Conservation (phyloP, 2,113 vertebrate species). For the Rhinogobius similis region DNA sequence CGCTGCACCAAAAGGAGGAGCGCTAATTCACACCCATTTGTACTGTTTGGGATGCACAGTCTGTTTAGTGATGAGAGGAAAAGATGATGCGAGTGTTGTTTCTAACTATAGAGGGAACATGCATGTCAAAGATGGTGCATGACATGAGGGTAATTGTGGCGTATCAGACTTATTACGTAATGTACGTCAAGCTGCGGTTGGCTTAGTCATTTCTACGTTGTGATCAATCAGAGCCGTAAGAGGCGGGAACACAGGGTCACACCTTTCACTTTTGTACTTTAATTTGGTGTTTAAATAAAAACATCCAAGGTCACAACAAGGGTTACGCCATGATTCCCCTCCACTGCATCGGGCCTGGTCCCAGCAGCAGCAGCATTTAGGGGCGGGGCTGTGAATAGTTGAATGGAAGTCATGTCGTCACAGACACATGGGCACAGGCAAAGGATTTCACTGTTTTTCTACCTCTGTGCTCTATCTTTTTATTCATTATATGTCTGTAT, state of each 20-base stretch:
- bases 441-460: neutral
- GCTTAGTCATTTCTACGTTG: too few species aligned
- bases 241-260: neutral
- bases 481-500: neutral
- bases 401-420: conserved; percentile 35
- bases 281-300: conserved; percentile 11
- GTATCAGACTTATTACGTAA: conserved; percentile 46
- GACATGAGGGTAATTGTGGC: conserved; percentile 17
- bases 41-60: fast-evolving
- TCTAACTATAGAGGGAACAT: conserved; percentile 8
- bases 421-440: conserved; percentile 16
- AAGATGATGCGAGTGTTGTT: neutral
- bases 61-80: neutral
- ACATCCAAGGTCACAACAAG: conserved; percentile 53
- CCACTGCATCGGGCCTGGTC: conserved; percentile 38
- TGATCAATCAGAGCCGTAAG: neutral
- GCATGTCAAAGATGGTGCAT: conserved; percentile 8
- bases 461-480: neutral
- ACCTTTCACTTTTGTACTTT: neutral
- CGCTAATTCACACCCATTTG: neutral
- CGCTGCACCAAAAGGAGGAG: neutral
- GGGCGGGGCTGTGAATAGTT: conserved; percentile 36
- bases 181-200: conserved; percentile 18
- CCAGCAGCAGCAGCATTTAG: conserved; percentile 17
- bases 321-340: conserved; percentile 31